These are phyloP conservation scores for Pomacea canaliculata DNA, from an alignment of 2,888 invertebrate species.

Conservation along the genomic window DNA sequence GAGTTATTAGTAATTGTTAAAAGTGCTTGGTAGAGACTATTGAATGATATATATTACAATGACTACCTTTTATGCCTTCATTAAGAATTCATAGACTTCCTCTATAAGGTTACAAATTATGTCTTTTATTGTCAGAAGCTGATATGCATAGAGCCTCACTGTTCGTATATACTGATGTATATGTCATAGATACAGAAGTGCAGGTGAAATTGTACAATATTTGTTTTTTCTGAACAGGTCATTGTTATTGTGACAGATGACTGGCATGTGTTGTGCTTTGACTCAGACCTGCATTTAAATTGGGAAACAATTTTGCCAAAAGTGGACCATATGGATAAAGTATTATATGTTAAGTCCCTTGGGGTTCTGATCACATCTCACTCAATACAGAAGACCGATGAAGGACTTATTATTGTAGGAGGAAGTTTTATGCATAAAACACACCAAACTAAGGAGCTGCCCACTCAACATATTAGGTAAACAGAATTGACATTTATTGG, in stretches of 20 bases:
- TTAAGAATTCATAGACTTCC: neutral
- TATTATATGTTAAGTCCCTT: constrained; percentile 60
- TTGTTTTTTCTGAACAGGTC: constrained; percentile 44
- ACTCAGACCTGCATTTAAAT: constrained; percentile 52
- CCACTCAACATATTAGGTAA: constrained; percentile 11
- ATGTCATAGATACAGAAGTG: too few relatives aligned
- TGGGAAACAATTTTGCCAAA: constrained; percentile 55
- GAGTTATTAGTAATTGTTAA: too few relatives aligned
- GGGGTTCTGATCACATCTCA: constrained; percentile 57
- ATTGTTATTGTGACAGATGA: constrained; percentile 63
- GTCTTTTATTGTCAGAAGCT: neutral
- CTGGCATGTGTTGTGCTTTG: constrained; percentile 64
- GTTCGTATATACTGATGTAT: too few relatives aligned
- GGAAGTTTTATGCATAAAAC: constrained; percentile 59
- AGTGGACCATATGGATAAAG: constrained; percentile 44
- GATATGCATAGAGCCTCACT: too few relatives aligned
- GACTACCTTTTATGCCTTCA: too few relatives aligned
- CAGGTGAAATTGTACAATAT: too few relatives aligned
- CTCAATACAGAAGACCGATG: constrained; percentile 57
- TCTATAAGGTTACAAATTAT: neutral
- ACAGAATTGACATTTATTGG: neutral
- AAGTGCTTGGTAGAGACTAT: too few relatives aligned
- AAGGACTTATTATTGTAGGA: constrained; percentile 60
- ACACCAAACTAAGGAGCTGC: constrained; percentile 33
- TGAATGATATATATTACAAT: too few relatives aligned